Conservation (phyloP, 2,888 invertebrate species). For the Acleris holmiana region DNA sequence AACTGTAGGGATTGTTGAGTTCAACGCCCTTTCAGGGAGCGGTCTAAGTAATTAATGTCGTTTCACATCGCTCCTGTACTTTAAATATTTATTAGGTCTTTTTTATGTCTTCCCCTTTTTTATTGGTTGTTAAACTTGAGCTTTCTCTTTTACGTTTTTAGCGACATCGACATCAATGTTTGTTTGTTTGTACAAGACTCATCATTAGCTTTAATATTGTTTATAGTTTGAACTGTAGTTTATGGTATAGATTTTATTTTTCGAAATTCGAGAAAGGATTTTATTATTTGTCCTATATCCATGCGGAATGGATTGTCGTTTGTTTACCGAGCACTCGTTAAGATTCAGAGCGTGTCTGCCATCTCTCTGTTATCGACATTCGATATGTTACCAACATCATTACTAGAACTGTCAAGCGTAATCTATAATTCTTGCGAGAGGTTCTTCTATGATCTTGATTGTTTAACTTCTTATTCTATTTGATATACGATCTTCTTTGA, state of each 20-base stretch:
- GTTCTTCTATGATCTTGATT: background rate
- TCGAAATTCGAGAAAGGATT: too few species aligned
- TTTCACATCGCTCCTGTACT: constrained; percentile 20
- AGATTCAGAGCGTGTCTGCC: constrained; percentile 33
- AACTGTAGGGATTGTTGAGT: constrained; percentile 12
- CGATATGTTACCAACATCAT: constrained; percentile 15
- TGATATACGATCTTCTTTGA: too few species aligned
- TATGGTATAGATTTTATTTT: too few species aligned
- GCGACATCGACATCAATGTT: constrained; percentile 3
- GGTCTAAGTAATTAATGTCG: constrained; percentile 36
- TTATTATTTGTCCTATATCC: constrained; percentile 7
- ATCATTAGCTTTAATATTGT: background rate
- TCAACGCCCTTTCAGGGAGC: constrained; percentile 34
- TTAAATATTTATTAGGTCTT: constrained; percentile 22
- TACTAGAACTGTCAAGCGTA: constrained; percentile 11
- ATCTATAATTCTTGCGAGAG: background rate
- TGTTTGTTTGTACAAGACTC: background rate
- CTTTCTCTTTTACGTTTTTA: constrained; percentile 5
- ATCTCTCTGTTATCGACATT: constrained; percentile 24
- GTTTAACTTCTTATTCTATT: too few species aligned
- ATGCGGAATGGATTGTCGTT: constrained; percentile 9
- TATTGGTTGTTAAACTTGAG: constrained; percentile 26
- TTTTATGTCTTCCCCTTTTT: constrained; percentile 26
- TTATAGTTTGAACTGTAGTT: background rate
- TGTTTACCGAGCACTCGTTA: constrained; percentile 13